Base-by-base conservation (phyloP, 2,797 vertebrate genomes). In the Pseudomugil gertrudae region DNA sequence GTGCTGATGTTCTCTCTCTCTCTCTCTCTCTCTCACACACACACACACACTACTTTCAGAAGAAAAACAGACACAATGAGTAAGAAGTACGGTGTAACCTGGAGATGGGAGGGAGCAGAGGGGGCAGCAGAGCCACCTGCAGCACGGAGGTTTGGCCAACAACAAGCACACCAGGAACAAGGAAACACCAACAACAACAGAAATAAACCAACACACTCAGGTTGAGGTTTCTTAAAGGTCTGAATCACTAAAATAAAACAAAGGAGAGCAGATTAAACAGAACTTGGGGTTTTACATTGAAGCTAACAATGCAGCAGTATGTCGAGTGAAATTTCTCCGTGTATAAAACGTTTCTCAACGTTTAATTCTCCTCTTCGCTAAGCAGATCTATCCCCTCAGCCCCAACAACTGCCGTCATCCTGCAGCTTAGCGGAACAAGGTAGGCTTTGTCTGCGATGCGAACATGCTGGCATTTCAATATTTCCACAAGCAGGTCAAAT, bases 81-180 rank as follows among this genome's bases (percentile, higher is more conserved):
- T 27, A 69, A 83, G 78, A 69, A 68, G 68, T 52, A 11, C 33
- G 10, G 33, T 35, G 77, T 92, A 91, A 95, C 92, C 93, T 94
- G 92, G 53, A 79, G 57, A 86, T 72, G 43, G 82, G 89, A 78
- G 75, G 76, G 61, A 32, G 72, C 50, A 40, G 81, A 45, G 75
- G 77, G 78, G 69, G 71, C 72, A 66, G 80, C 61, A 52, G 83
- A 69, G 81, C 83, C 65, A 84, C 81, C 84, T 77, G 79, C 84
- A 81, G 90, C 72, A 71, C 5, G 79, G 84, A 79, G 85, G 70
- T 64, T 72, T 82, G 83, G 69, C 76, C 84, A 73, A 92, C 76
- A 88, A 77, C 72, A 72, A 86, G 85, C 64, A 74, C 82, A 85
- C 52, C 76, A 67, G 27, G 29, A 64, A n/a, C n/a, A n/a, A n/a